Conservation (phyloP, 2,888 invertebrate genomes). For the Clivina fossor region DNA sequence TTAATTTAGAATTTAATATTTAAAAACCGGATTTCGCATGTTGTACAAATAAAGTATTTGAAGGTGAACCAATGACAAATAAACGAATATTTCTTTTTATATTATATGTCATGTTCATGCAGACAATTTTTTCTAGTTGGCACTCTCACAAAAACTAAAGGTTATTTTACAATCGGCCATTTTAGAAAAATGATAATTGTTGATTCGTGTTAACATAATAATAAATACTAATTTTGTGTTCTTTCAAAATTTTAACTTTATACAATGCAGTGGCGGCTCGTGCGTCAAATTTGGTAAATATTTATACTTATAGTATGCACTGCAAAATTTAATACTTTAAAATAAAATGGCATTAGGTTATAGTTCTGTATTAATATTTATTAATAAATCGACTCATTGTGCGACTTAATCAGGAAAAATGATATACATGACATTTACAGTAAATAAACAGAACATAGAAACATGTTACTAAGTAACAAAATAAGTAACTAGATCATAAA, state of each 20-base stretch:
- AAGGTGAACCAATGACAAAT: conserved; percentile 20
- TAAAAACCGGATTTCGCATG: neutral
- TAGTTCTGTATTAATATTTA: too few relatives aligned
- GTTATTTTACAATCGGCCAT: conserved; percentile 7
- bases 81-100: conserved; percentile 8
- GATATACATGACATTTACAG: too few relatives aligned
- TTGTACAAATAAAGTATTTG: conserved; percentile 3
- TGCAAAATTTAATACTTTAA: too few relatives aligned
- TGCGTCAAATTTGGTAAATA: too few relatives aligned
- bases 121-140: conserved; percentile 6
- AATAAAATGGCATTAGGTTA: too few relatives aligned
- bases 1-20: conserved; percentile 9
- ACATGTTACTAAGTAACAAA: too few relatives aligned
- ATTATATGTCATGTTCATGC: conserved; percentile 18
- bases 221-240: neutral
- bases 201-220: neutral
- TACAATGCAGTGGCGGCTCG: too few relatives aligned
- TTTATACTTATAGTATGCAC: too few relatives aligned
- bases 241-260: neutral
- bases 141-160: conserved; percentile 10
- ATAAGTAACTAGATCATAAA: too few relatives aligned
- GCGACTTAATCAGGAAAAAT: too few relatives aligned
- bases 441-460: too few relatives aligned
- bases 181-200: conserved; percentile 1
- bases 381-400: too few relatives aligned